Evolutionary conservation across 2,113 vertebrate species (phyloP), one percentile per base, ranked within the genome.

Genomic region (Gadus macrocephalus): DNA sequence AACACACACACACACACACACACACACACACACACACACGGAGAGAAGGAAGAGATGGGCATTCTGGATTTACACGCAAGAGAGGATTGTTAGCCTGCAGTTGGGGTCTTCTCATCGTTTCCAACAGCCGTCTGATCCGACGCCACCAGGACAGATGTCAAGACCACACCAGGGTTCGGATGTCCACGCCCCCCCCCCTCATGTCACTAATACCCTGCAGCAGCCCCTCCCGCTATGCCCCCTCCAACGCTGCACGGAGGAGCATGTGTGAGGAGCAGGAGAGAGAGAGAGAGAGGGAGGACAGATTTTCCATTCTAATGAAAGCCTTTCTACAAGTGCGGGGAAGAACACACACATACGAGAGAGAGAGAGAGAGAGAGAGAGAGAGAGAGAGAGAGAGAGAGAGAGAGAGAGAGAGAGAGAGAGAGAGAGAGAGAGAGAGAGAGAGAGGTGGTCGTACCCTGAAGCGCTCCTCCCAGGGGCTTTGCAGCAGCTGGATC

Each of bases 401-500:
- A 59, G 28, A 55, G 71, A 67, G 56, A 17, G 0, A 12, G n/a
- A 42, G 31, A 15, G 64, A 55, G 63, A 17, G 63, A 59, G 58
- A 73, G n/a, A 59, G 28, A 55, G 71, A 67, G 60, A 59, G 58
- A 73, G n/a, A 59, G 28, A 55, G 71, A 67, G 56, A 17, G 0
- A 12, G n/a, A 42, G 31, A 15, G 64, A 55, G 63, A 17, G 63
- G 69, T 28, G 77, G 79, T 72, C 92, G 92, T 91, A 96, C 95
- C 92, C 94, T 93, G 90, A 97, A 97, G 86, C 95, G 89, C 85
- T 96, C 95, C 83, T 97, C 95, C 95, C 95, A 97, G 85, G 95
- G 93, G 81, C 93, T 95, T 91, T 97, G 95, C 68, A 96, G 92
- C 74, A 97, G 93, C 88, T 95, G 93, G 89, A 97, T 96, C 94